These are phyloP conservation scores for Melopsittacus undulatus DNA, from an alignment of 2,797 vertebrate genomes.

Conservation along the genomic window DNA sequence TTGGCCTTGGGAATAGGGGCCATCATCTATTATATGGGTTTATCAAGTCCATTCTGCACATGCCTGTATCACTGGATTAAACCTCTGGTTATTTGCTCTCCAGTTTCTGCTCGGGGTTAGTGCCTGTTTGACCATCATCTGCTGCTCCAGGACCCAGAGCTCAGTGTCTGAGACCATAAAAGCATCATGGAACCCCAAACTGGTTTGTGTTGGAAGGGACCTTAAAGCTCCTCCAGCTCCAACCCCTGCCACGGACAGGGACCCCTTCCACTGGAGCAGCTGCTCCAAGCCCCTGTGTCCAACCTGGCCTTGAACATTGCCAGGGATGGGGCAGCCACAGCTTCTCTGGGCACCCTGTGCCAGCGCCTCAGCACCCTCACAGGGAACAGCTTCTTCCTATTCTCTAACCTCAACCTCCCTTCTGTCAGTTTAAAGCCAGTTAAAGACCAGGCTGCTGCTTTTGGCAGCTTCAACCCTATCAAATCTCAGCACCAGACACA, in stretches of 20 bases:
- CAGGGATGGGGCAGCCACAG: too few species aligned
- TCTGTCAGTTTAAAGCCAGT: neutral
- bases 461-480: neutral
- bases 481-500: neutral
- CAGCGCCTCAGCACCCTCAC: neutral
- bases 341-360: too few species aligned
- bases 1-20: neutral
- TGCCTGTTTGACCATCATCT: fast-evolving
- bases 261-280: neutral
- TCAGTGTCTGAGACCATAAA: neutral
- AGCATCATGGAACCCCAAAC: neutral
- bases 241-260: neutral
- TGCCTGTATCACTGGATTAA: neutral
- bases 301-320: too few species aligned
- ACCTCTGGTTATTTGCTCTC: neutral
- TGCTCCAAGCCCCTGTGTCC: too few species aligned
- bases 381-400: neutral
- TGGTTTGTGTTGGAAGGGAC: neutral
- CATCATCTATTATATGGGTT: fast-evolving
- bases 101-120: neutral
- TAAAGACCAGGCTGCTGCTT: neutral
- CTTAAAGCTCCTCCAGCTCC: neutral
- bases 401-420: neutral
- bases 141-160: neutral
- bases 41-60: fast-evolving